Evolutionary conservation across 2,888 invertebrate genomes (phyloP).

Genomic region (Isotomurus palustris): DNA sequence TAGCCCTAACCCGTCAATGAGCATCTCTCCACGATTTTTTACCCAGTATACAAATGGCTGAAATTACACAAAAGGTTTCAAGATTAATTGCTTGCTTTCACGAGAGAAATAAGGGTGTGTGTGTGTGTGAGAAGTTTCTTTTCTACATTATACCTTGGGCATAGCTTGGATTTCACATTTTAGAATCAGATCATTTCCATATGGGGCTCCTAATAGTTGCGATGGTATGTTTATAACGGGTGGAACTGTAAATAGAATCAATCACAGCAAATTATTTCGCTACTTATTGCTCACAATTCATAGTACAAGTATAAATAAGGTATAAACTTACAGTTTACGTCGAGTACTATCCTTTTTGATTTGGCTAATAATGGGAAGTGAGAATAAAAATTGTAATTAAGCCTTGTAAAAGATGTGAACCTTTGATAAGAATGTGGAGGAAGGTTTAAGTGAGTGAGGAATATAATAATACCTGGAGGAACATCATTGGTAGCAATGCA

Average conservation of each 20-base stretch:
- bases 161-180: slow-evolving; percentile 85
- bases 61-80: slow-evolving; percentile 17
- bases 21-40: slow-evolving; percentile 70
- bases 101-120: neutral
- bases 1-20: slow-evolving; percentile 69
- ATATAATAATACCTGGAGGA: slow-evolving; percentile 38
- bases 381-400: neutral
- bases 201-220: slow-evolving; percentile 79
- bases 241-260: slow-evolving; percentile 60
- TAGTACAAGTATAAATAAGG: neutral
- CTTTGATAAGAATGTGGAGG: neutral
- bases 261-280: neutral
- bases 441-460: neutral
- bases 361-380: slow-evolving; percentile 11
- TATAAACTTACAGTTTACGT: slow-evolving; percentile 34
- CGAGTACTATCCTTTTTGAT: slow-evolving; percentile 37
- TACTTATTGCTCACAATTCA: neutral
- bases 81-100: slow-evolving; percentile 14
- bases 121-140: neutral
- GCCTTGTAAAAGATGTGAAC: too few relatives aligned
- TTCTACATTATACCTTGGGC: slow-evolving; percentile 53
- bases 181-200: slow-evolving; percentile 77
- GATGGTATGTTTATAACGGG: slow-evolving; percentile 84
- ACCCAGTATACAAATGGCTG: slow-evolving; percentile 69
- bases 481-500: slow-evolving; percentile 71